These are phyloP conservation scores for Rhodeus uyekii DNA, from an alignment of 2,797 vertebrate genomes.

Conservation along the genomic window DNA sequence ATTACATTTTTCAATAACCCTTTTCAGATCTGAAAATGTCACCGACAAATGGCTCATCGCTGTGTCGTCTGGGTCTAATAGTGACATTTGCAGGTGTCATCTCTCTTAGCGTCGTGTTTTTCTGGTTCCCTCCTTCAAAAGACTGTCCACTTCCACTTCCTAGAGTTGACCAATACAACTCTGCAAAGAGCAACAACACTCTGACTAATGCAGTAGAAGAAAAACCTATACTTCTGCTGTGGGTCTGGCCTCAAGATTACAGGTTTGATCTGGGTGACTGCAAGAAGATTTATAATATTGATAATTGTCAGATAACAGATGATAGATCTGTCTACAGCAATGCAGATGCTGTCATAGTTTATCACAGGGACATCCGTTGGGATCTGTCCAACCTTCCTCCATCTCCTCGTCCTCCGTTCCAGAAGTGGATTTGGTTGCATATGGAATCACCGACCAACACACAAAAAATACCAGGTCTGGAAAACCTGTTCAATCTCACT, in stretches of 20 bases:
- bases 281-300: slow-evolving; percentile 77
- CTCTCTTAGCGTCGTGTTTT: background rate
- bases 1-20: too few species aligned
- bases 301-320: slow-evolving; percentile 81
- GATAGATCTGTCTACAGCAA: slow-evolving; percentile 79
- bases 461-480: slow-evolving; percentile 77
- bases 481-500: slow-evolving; percentile 86
- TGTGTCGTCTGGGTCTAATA: background rate
- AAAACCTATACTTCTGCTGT: slow-evolving; percentile 82
- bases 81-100: background rate
- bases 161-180: background rate
- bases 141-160: background rate
- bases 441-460: slow-evolving; percentile 86
- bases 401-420: slow-evolving; percentile 80
- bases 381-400: slow-evolving; percentile 81
- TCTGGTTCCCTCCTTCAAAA: background rate
- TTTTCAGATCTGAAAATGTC: background rate
- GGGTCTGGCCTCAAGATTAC: slow-evolving; percentile 86
- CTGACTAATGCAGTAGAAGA: too few species aligned
- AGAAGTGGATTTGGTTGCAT: slow-evolving; percentile 91
- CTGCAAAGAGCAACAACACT: background rate
- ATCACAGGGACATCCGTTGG: slow-evolving; percentile 79
- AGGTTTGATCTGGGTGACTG: slow-evolving; percentile 81
- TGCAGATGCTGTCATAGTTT: slow-evolving; percentile 81
- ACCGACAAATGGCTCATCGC: background rate